Evolutionary conservation across 2,797 vertebrate species (phyloP).

Genomic region (Myotis planiceps): DNA sequence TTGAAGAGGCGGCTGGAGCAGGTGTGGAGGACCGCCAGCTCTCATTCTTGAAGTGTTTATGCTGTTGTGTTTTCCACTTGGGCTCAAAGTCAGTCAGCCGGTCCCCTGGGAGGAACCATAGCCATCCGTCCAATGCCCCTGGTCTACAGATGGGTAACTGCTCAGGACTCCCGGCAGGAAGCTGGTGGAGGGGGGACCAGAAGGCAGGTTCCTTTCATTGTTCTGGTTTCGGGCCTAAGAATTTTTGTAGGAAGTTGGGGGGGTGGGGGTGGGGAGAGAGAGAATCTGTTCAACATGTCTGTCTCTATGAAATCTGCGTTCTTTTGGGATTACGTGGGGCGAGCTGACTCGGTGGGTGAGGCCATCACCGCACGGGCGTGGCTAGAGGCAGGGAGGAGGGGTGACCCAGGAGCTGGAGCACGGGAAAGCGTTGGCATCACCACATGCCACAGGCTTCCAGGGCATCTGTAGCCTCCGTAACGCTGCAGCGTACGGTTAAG

Average conservation of each 20-base stretch:
- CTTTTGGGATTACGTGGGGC: conserved; percentile 30
- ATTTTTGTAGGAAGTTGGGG: conserved; percentile 30
- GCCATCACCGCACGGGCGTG: background rate
- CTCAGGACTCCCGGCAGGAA: background rate
- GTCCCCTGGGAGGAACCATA: background rate
- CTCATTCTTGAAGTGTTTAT: conserved; percentile 44
- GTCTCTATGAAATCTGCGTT: conserved; percentile 17
- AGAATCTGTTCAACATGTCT: background rate
- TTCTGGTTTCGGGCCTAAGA: conserved; percentile 35
- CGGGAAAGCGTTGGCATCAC: background rate
- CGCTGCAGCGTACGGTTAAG: background rate
- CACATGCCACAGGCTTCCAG: background rate
- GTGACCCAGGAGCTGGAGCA: background rate
- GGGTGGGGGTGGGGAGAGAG: background rate
- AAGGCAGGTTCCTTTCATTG: conserved; percentile 27
- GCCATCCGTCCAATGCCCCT: background rate
- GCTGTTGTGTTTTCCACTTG: background rate
- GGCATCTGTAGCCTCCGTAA: background rate
- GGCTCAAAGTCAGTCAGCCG: background rate
- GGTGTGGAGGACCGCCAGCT: background rate
- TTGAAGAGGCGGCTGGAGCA: conserved; percentile 54
- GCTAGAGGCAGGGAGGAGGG: background rate
- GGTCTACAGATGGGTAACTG: background rate
- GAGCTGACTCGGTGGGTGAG: background rate
- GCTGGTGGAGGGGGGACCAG: background rate